Evolutionary conservation across 2,888 invertebrate genomes (phyloP), one percentile per base, ranked within the genome.

Genomic region (Xestia rhomboidea): DNA sequence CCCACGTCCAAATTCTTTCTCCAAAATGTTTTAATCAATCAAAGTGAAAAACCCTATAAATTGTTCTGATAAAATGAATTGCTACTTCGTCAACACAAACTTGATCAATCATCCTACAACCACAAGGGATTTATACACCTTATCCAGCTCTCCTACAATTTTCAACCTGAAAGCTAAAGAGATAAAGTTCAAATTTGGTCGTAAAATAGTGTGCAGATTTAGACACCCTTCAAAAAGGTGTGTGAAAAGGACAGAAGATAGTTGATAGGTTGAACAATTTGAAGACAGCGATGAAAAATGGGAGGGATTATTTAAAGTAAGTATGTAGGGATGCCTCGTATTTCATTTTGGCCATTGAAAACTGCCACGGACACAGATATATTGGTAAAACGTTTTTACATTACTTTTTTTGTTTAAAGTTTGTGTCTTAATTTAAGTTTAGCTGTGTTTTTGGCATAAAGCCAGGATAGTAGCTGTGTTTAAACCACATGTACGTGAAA

Each of bases 71-170:
- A 69, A 71, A 79, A 81, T 73, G 74, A 86, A 81, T 86, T 76
- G 79, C 77, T 71, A 64, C 68, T 66, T 83, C 79, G 69, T 60
- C 83, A 81, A 77, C 69, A 68, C 67, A 60, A 77, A 67, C 60
- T 68, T 75, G 79, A 85, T 85, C 77, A 81, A 83, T 88, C 87
- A 87, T 66, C 24, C n/a, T 38, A 34, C 66, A 69, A 76, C 73
- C 84, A 46, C 84, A 64, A 64, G 87, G 81, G 87, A 78, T 74
- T 73, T 69, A 68, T 34, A 67, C 49, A 57, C 57, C 54, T 62
- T 60, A 24, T 30, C 18, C 6, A 10, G 0, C 57, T 38, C 2
- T 18, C 1, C 0, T 34, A 30, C 68, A 13, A 78, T 34, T 73
- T 76, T 57, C 54, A 62, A 71, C 73, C 62, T 66, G 46, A 30